These are phyloP conservation scores for Jordanella pulchra DNA, from an alignment of 2,797 vertebrate species.

Conservation along the genomic window DNA sequence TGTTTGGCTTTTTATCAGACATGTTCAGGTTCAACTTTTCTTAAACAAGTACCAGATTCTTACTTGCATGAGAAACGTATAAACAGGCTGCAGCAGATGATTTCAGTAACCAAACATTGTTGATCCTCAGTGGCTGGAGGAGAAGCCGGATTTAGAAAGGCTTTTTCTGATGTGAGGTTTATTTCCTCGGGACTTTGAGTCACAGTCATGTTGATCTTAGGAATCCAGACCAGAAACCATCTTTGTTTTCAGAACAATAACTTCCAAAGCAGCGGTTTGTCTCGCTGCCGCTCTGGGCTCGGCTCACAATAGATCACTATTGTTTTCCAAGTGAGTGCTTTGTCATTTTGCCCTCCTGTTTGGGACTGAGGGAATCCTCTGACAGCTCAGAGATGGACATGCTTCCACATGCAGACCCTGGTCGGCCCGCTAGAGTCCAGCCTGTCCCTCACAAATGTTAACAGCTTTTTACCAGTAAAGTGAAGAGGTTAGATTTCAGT, in stretches of 20 bases:
- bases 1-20: too few relatives aligned
- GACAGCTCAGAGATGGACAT: constrained; percentile 22
- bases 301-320: constrained; percentile 36
- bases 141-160: background rate
- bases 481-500: too few relatives aligned
- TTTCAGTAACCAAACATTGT: background rate
- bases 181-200: too few relatives aligned
- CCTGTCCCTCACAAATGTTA: too few relatives aligned
- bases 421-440: too few relatives aligned
- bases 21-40: background rate
- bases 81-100: background rate
- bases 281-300: constrained; percentile 11
- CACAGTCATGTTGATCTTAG: background rate
- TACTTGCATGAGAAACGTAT: background rate
- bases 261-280: constrained; percentile 1
- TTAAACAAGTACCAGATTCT: background rate
- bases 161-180: background rate
- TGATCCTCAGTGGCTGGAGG: background rate
- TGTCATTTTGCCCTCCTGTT: constrained; percentile 10
- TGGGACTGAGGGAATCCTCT: constrained; percentile 23
- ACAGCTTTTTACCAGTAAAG: too few relatives aligned
- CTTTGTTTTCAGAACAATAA: constrained; percentile 34
- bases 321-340: constrained; percentile 25
- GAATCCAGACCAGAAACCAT: background rate
- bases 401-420: constrained; percentile 37